phyloP scores from a whole-genome alignment of 2,888 invertebrate species.

The Neoscelio sp. region DNA sequence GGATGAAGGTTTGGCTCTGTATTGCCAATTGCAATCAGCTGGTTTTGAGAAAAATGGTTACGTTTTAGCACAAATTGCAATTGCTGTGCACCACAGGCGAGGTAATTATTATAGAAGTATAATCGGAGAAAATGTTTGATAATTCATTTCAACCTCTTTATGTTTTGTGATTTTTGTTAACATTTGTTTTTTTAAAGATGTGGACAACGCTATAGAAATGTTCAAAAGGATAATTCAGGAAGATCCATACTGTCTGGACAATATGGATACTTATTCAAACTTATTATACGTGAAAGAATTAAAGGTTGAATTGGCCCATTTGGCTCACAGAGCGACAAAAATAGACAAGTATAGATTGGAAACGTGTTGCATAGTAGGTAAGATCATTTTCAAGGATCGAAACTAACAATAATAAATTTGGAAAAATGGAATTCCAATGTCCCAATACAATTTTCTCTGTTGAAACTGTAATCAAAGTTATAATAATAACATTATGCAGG shows the following conservation, averaged over 20 bases:
- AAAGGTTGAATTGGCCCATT: slow-evolving; percentile 94
- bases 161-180: not conserved
- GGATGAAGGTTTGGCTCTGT: slow-evolving; percentile 94
- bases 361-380: slow-evolving; percentile 98
- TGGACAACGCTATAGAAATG: slow-evolving; percentile 93
- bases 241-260: slow-evolving; percentile 97
- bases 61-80: slow-evolving; percentile 95
- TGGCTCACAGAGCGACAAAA: slow-evolving; percentile 96
- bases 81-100: slow-evolving; percentile 96
- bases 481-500: slow-evolving; percentile 84
- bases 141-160: not conserved
- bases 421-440: too few species aligned
- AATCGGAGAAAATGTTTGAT: slow-evolving; percentile 1
- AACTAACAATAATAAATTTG: too few species aligned
- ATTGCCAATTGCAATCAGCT: slow-evolving; percentile 89
- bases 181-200: slow-evolving; percentile 84
- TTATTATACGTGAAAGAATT: slow-evolving; percentile 97
- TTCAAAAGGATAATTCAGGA: slow-evolving; percentile 92
- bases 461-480: not conserved
- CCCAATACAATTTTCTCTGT: too few species aligned
- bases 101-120: too few species aligned
- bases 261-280: slow-evolving; percentile 98
- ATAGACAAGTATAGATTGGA: slow-evolving; percentile 98
- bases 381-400: too few species aligned
- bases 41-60: slow-evolving; percentile 96